Percentiles rank a stretch among this genome's conserved stretches.
These are phyloP conservation scores for Congeria kusceri DNA, from an alignment of 2,888 invertebrate genomes.

Conservation along the genomic window DNA sequence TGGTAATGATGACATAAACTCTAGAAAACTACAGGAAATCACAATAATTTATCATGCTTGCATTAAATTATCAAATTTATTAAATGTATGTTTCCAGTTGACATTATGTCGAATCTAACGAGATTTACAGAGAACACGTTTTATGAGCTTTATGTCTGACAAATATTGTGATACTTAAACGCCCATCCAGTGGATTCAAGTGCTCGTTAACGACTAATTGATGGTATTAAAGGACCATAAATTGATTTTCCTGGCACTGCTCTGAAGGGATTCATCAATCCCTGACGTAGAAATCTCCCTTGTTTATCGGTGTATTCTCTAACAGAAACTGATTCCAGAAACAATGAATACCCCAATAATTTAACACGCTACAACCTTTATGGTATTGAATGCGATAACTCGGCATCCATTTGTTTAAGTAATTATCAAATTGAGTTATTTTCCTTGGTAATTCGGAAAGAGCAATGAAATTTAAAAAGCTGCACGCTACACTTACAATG, in stretches of 20 bases:
- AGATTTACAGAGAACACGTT: no score
- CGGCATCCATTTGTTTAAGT: slow-evolving; percentile 56
- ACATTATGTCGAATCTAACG: no score
- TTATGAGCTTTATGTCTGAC: no score
- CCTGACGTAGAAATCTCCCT: slow-evolving; percentile 15
- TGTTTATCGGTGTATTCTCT: slow-evolving; percentile 25
- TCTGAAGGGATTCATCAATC: slow-evolving; percentile 32
- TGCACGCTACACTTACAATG: background rate
- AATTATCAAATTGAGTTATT: slow-evolving; percentile 43
- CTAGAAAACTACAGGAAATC: no score
- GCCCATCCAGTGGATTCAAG: no score
- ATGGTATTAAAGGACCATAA: slow-evolving; percentile 18
- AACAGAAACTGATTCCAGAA: slow-evolving; percentile 28
- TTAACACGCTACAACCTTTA: slow-evolving; percentile 36
- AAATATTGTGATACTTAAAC: no score
- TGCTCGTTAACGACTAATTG: slow-evolving; percentile 11
- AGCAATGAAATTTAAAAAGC: slow-evolving; percentile 5
- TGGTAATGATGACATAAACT: no score
- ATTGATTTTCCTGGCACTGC: slow-evolving; percentile 28
- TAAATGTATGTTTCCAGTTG: no score
- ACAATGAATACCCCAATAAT: slow-evolving; percentile 53
- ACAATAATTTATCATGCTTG: no score
- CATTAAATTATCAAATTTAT: no score
- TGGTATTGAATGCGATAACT: slow-evolving; percentile 34
- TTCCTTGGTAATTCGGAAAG: background rate